These are phyloP conservation scores for Steinernema feltiae DNA, from an alignment of 1,140 invertebrate species.

Conservation along the genomic window DNA sequence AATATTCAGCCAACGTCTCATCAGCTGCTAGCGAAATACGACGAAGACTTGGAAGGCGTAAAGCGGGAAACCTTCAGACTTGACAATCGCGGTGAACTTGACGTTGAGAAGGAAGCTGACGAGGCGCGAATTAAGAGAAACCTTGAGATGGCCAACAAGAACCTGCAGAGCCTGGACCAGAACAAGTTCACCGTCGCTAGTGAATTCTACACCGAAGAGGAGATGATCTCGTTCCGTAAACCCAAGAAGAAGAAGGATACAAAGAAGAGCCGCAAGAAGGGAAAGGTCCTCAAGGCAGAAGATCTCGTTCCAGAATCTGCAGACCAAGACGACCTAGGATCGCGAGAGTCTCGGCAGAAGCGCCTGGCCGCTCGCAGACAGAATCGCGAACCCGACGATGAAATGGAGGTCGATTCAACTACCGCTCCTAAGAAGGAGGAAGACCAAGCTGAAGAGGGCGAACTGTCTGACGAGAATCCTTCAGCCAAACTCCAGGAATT, in stretches of 20 bases:
- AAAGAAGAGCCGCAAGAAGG: constrained; percentile 61
- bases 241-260: constrained; percentile 75
- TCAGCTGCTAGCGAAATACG: constrained; percentile 79
- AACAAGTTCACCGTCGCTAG: constrained; percentile 70
- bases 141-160: constrained; percentile 49
- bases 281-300: constrained; percentile 62
- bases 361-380: constrained; percentile 22
- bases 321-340: constrained; percentile 49
- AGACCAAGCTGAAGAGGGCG: constrained; percentile 30
- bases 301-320: constrained; percentile 61
- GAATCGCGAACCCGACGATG: constrained; percentile 23
- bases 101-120: constrained; percentile 58
- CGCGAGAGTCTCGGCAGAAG: constrained; percentile 36
- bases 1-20: background rate
- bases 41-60: constrained; percentile 81
- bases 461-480: constrained; percentile 8
- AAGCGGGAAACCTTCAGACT: constrained; percentile 74
- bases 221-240: constrained; percentile 77
- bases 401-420: constrained; percentile 17
- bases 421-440: constrained; percentile 14
- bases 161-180: constrained; percentile 63
- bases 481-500: constrained; percentile 22
- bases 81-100: constrained; percentile 63
- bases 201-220: constrained; percentile 76
- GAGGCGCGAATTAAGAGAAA: constrained; percentile 66